These are phyloP conservation scores for Lerista edwardsae DNA, from an alignment of 2,797 vertebrate species.

Conservation along the genomic window DNA sequence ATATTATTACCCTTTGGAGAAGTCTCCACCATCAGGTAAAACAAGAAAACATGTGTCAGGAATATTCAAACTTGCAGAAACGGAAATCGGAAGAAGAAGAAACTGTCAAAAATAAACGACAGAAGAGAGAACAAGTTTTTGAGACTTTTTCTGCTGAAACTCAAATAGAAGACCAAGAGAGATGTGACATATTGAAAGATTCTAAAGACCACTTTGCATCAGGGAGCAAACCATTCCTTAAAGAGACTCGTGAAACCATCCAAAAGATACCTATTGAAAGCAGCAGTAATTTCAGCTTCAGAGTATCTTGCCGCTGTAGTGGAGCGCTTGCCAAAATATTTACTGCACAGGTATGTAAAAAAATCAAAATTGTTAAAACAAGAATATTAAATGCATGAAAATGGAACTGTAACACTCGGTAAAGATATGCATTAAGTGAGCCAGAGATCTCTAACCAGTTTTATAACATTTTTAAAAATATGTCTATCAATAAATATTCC, in stretches of 20 bases:
- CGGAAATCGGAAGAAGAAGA: constrained; percentile 60
- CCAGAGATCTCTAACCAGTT: background rate
- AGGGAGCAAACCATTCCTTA: constrained; percentile 16
- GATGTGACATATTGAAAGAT: background rate
- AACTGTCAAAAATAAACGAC: constrained; percentile 57
- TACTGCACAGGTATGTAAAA: constrained; percentile 79
- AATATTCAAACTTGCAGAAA: constrained; percentile 50
- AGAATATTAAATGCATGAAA: background rate
- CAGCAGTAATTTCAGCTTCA: constrained; percentile 74
- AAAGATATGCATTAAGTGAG: background rate
- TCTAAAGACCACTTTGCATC: rapidly evolving
- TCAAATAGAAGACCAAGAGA: constrained; percentile 3
- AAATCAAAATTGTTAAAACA: background rate
- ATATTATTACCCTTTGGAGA: constrained; percentile 79
- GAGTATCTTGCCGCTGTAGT: constrained; percentile 90
- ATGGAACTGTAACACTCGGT: background rate
- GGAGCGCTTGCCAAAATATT: constrained; percentile 81
- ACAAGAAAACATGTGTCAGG: constrained; percentile 22
- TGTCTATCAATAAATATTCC: too few relatives aligned
- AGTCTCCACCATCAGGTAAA: constrained; percentile 45
- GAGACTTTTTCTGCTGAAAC: background rate
- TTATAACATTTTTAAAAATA: background rate
- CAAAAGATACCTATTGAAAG: background rate
- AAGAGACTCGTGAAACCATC: constrained; percentile 6
- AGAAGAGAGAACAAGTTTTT: constrained; percentile 50